Base-by-base conservation (phyloP, 2,888 invertebrate genomes). In the Drosophila melanosoma region DNA sequence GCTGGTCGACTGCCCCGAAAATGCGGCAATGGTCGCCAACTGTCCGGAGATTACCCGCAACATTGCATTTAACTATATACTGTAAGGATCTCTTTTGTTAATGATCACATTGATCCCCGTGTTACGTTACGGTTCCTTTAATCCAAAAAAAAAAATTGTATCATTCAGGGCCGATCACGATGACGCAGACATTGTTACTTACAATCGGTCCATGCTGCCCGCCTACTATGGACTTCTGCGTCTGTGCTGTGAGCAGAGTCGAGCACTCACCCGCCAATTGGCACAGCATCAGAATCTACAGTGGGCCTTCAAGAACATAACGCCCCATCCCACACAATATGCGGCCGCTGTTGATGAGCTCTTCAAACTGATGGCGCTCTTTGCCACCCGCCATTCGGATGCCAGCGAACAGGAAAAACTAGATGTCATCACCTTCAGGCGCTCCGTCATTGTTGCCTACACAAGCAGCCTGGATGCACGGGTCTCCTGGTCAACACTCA, bases 301-400 rank as follows among this genome's bases (percentile, higher is more conserved):
- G 92, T 99, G 98, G 98, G 98, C 98, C 33, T 98, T 98, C 93
- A 96, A 98, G 91, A 98, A 98, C 93, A 98, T 99, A 78, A 97
- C 98, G 38, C 98, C 98, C n/a, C 98, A 98, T 93, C 97, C 98
- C 8, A 97, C 97, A 29, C 97, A 98, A 86, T 99, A 99, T 94
- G 96, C 97, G 23, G 96, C 96, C 94, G 98, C 98, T 23, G 98
- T 98, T 1, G 98, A 98, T 83, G 98, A 98, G 92, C 93, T 98
- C 75, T 97, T 98, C 85, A 97, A 98, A 94, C 93, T 98, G 89
- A 98, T 98, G 95, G 96, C 97, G 64, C 94, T 98, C 45, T 96
- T 99, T 93, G 97, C 97, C 2, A 95, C 96, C n/a, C 96, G 97
- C 81, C 96, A 97, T 91, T 95, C 96, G 20, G 97, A 97, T 91